Conservation (phyloP, 2,888 invertebrate species). For the Mimachlamys varia region DNA sequence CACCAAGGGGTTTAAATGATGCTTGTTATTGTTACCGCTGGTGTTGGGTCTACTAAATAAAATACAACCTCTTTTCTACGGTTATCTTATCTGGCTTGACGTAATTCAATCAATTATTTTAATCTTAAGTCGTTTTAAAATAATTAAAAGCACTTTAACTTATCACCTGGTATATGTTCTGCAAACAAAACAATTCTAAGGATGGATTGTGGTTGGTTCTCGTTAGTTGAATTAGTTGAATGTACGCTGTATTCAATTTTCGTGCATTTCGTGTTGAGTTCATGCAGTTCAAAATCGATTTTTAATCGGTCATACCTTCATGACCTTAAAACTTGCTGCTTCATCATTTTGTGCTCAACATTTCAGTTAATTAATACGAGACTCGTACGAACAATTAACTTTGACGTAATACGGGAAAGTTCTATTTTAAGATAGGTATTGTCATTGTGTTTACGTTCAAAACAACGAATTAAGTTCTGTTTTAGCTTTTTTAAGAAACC, state of each 20-base stretch:
- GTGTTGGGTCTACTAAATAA: not conserved
- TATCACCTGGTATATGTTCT: not conserved
- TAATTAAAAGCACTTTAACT: not conserved
- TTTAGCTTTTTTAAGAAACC: too few relatives aligned
- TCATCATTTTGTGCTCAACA: not conserved
- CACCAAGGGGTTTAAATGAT: not conserved
- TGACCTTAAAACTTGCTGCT: not conserved
- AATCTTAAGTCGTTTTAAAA: not conserved
- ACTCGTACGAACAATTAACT: too few relatives aligned
- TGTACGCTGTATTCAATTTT: too few relatives aligned
- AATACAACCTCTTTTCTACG: not conserved
- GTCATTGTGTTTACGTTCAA: too few relatives aligned
- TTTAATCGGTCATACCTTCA: not conserved
- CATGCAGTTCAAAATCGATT: not conserved
- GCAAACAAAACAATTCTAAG: not conserved
- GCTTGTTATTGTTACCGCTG: not conserved
- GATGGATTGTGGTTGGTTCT: not conserved
- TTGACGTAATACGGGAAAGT: too few relatives aligned
- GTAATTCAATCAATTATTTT: not conserved
- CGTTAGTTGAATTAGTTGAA: too few relatives aligned
- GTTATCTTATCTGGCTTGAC: not conserved
- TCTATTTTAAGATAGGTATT: too few relatives aligned
- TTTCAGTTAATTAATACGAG: too few relatives aligned
- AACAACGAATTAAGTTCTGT: too few relatives aligned
- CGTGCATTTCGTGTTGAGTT: too few relatives aligned